Conservation (phyloP, 2,888 invertebrate genomes). For the Dolichopus griseipennis region DNA sequence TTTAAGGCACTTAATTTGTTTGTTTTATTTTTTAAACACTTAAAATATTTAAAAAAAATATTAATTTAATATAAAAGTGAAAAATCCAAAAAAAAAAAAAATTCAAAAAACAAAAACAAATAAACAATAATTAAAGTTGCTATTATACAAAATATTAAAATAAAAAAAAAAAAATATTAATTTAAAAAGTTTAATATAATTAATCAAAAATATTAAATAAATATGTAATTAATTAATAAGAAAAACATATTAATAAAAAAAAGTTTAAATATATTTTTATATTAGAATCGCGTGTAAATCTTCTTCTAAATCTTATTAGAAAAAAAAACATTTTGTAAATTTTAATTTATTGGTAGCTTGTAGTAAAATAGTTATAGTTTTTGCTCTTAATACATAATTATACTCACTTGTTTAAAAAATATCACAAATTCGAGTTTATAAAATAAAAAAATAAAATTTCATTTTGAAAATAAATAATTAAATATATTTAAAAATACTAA, state of each 20-base stretch:
- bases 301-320: neutral
- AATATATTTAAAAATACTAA: no score
- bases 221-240: no score
- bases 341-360: no score
- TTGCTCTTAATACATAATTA: neutral
- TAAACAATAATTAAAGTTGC: neutral
- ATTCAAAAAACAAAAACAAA: neutral
- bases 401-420: neutral
- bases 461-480: no score
- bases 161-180: no score
- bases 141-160: no score
- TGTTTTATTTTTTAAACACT: neutral
- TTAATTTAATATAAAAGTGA: neutral
- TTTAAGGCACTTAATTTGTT: slow-evolving; percentile 17
- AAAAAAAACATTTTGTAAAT: neutral
- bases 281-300: neutral
- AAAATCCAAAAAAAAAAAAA: neutral
- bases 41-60: neutral
- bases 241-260: neutral
- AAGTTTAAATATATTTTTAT: neutral
- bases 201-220: no score
- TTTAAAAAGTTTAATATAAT: no score
- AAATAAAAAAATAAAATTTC: no score
- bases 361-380: no score
- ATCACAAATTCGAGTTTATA: neutral